Evolutionary conservation across 2,797 vertebrate genomes (phyloP).

Genomic region (Urocyon cinereoargenteus): DNA sequence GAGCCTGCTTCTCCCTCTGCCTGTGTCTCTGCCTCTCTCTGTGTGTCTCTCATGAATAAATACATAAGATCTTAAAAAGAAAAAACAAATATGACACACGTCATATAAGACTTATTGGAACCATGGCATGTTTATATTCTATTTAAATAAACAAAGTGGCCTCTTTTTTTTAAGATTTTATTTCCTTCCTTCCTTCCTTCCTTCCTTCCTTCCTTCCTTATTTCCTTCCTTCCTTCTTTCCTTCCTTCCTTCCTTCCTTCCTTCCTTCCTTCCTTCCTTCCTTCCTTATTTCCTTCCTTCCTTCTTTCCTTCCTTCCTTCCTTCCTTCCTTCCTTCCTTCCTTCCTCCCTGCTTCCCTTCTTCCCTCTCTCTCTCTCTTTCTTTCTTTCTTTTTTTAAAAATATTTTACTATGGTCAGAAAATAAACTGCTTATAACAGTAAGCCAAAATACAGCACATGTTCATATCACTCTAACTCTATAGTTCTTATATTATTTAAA

Average conservation of each 20-base stretch:
- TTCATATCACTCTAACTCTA: background rate
- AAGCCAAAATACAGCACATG: background rate
- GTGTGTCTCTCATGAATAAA: too few species aligned
- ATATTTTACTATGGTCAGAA: background rate
- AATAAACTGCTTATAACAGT: background rate
- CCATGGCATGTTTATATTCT: background rate
- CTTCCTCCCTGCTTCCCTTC: background rate
- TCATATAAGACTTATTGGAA: background rate
- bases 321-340: background rate
- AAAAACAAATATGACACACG: too few species aligned
- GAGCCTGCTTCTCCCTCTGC: too few species aligned
- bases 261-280: background rate
- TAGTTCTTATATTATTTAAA: background rate
- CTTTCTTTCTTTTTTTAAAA: background rate
- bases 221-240: background rate
- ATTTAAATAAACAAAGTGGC: too few species aligned
- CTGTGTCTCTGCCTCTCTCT: too few species aligned
- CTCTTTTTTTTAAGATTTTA: too few species aligned
- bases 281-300: background rate
- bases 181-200: background rate
- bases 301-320: background rate
- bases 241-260: fast-evolving
- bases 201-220: background rate
- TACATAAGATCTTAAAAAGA: too few species aligned
- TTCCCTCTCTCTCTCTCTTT: background rate